Base-by-base conservation (phyloP, 1,140 invertebrate species). In the Euborellia annulipes region DNA sequence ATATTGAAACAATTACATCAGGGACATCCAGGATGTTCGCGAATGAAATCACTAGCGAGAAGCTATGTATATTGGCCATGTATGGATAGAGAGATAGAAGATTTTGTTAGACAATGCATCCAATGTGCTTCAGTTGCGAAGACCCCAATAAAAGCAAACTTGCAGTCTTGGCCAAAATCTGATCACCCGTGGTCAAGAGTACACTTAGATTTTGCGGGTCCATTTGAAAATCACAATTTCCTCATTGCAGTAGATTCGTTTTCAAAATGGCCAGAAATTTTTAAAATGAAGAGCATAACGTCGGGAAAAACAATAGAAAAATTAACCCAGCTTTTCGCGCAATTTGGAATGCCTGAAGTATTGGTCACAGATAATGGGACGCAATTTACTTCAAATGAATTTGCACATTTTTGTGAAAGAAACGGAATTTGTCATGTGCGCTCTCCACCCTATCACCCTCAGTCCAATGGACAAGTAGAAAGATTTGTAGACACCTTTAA, bases 401-500 rank as follows among this genome's bases (percentile, higher is more conserved):
- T 57, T 47, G 27, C 47, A 36, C 17, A 34, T 18, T 60, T 58
- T 44, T 38, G 54, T 9, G 39, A 44, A 36, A 7, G 19, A 20
- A 52, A 57, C 36, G 48, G 48, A 34, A 52, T 58, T n/a, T 42
- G 41, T 22, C 55, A 55, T 43, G 42, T 43, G n/a, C 47, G 48
- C 14, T 45, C 38, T 20, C 41, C 55, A 36, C 49, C 52, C 13
- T 57, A 52, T 36, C 41, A 54, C 16, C 52, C 54, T n/a, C 13
- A 36, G 9, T 45, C 42, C 2, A 58, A 58, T 46, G 55, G 55
- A 9, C 49, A 48, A 41, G 50, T 57, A 4, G 58, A 59, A 54
- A 58, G 55, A 45, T 53, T 55, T 22, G 54, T 62, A 3, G 52
- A 52, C 43, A 52, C 52, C 2, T 50, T 56, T 37, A 62, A 62